Evolutionary conservation across 64 coral and sea anemone species (phyloP), one percentile per base, ranked within the genome.

Genomic region (Catalaphyllia jardinei): DNA sequence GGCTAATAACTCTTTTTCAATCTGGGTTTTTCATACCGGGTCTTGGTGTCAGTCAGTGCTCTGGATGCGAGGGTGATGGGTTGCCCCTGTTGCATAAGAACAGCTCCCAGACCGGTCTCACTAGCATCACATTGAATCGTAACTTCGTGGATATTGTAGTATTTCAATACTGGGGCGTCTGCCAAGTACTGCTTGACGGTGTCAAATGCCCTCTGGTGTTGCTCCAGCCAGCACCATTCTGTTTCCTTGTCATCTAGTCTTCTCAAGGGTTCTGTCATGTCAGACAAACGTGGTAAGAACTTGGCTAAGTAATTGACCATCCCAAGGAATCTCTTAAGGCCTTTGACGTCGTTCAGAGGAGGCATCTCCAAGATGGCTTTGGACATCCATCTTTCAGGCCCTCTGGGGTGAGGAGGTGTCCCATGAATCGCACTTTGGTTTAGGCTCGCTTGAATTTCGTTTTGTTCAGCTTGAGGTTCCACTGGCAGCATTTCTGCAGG

Each of bases 281-380:
- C 73, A 28, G 73, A 77, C 87, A 61, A 61, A 17, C 0, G 29
- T 24, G 55, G 67, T 10, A 52, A 14, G 49, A 51, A 87, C 29
- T 72, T 72, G 28, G 71, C 35, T 15, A 72, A 52, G n/a, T n/a
- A n/a, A n/a, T n/a, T n/a, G n/a, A n/a, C n/a, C n/a, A n/a, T n/a
- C n/a, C n/a, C n/a, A n/a, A 67, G 29, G 17, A 93, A 81, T 28
- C 61, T 63, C 73, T 77, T 63, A 6, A 86, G 8, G 1, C 38
- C 85, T 72, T 87, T 79, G 12, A 72, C 52, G 65, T 87, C 46
- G 4, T 14, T 60, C 30, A 84, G 91, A 19, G 9, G 24, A 16
- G 75, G 63, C 91, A 92, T 92, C 3, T 65, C 31, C 12, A 74
- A 60, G 38, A 94, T 62, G 29, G 86, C 81, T 90, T 87, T 90